phyloP scores from a whole-genome alignment of 2,888 invertebrate species.

The Temnothorax rugatulus region DNA sequence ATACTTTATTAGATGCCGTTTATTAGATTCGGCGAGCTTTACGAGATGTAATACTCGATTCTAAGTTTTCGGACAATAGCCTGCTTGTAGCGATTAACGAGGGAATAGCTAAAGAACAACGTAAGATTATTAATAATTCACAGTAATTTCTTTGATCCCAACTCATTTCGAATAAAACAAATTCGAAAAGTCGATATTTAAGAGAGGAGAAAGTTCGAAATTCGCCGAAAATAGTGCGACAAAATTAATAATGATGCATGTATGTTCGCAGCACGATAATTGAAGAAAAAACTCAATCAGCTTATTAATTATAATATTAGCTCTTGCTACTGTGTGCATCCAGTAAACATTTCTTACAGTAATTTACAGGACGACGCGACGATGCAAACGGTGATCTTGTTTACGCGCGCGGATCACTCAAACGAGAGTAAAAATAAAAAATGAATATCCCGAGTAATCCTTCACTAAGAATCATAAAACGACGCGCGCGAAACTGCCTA shows the following conservation, averaged over 20 bases:
- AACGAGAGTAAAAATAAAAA: slow-evolving; percentile 27
- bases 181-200: background rate
- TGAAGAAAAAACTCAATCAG: background rate
- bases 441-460: slow-evolving; percentile 10
- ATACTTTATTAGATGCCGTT: slow-evolving; percentile 68
- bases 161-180: background rate
- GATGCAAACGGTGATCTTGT: background rate
- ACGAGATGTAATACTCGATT: slow-evolving; percentile 64
- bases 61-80: slow-evolving; percentile 60
- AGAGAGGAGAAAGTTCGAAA: background rate
- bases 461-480: slow-evolving; percentile 8
- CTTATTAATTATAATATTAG: background rate
- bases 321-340: background rate
- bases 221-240: background rate
- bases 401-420: background rate
- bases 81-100: slow-evolving; percentile 49
- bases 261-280: background rate
- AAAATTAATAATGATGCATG: background rate
- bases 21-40: slow-evolving; percentile 47
- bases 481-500: slow-evolving; percentile 19
- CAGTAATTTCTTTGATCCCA: background rate
- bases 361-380: background rate
- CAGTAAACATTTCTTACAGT: background rate
- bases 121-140: slow-evolving; percentile 26
- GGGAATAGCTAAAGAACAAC: background rate